A percentile compares a stretch with the other conserved stretches of the same genome.
Evolutionary conservation across 2,113 vertebrate genomes (phyloP).

Genomic region (Carollia perspicillata): DNA sequence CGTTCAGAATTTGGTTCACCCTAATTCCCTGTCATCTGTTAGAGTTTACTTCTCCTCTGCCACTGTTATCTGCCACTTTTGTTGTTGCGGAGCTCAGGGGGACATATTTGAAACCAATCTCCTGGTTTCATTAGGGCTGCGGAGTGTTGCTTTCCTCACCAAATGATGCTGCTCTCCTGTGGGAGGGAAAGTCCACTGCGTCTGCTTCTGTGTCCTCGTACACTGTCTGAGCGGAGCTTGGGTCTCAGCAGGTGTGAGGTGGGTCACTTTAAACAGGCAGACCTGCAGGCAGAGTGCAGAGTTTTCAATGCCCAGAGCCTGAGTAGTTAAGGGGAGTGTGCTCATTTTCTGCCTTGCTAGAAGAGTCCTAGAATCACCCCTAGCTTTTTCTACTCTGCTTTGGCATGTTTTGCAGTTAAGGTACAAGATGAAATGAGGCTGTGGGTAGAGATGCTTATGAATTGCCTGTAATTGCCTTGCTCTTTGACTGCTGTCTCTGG

Average conservation of each 20-base stretch:
- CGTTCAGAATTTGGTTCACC: accelerated
- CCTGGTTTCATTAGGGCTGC: not conserved
- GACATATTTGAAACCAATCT: not conserved
- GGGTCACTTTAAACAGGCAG: not conserved
- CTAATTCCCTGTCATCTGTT: not conserved
- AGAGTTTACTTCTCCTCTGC: not conserved
- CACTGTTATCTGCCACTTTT: not conserved
- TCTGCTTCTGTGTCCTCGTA: not conserved
- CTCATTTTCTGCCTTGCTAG: not conserved
- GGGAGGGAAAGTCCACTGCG: accelerated
- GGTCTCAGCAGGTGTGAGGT: not conserved
- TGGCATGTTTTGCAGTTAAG: not conserved
- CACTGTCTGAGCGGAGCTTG: not conserved
- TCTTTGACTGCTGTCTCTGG: not conserved
- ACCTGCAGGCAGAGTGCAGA: not conserved
- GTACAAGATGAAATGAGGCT: not conserved
- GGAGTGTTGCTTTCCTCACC: accelerated
- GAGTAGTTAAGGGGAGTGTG: not conserved
- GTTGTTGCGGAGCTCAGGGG: not conserved
- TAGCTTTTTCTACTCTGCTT: not conserved
- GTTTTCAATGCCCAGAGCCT: not conserved
- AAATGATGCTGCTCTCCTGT: accelerated
- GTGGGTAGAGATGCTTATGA: not conserved
- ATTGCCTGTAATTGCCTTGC: not conserved
- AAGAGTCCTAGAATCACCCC: not conserved